Evolutionary conservation across 2,888 invertebrate genomes (phyloP).

Genomic region (Troides aeacus): DNA sequence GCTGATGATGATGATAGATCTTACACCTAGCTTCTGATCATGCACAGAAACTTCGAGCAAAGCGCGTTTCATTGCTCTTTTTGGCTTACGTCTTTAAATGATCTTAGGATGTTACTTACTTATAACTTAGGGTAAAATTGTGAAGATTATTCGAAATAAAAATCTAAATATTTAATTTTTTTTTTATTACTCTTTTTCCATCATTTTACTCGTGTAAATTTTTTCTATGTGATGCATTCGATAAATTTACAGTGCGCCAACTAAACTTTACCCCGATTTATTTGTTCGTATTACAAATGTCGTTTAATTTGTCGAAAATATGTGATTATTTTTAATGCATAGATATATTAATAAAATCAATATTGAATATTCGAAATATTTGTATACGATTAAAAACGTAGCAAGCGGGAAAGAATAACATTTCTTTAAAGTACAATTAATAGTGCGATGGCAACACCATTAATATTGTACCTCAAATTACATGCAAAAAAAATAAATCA

Average conservation of each 20-base stretch:
- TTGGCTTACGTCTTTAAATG: too few species aligned
- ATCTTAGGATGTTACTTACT: background rate
- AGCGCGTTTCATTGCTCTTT: too few species aligned
- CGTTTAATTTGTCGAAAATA: slow-evolving; percentile 30
- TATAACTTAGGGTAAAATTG: background rate
- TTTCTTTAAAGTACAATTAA: too few species aligned
- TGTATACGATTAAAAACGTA: too few species aligned
- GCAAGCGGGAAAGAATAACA: too few species aligned
- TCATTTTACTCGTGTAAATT: slow-evolving; percentile 51
- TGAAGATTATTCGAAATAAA: slow-evolving; percentile 22
- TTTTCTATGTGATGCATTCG: slow-evolving; percentile 38
- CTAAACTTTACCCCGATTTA: slow-evolving; percentile 32
- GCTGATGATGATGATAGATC: too few species aligned
- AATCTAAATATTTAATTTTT: slow-evolving; percentile 39
- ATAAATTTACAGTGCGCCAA: slow-evolving; percentile 51
- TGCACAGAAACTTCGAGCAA: too few species aligned
- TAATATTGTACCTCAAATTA: too few species aligned
- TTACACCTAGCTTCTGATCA: too few species aligned
- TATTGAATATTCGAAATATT: too few species aligned
- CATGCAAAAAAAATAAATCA: too few species aligned
- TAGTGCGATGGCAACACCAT: too few species aligned
- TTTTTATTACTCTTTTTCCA: slow-evolving; percentile 53
- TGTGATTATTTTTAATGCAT: slow-evolving; percentile 30
- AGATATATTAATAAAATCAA: background rate
- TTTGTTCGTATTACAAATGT: slow-evolving; percentile 15